Percentiles rank a stretch among this genome's conserved stretches.
Evolutionary conservation across 2,797 vertebrate genomes (phyloP).

Genomic region (Chrosomus eos): DNA sequence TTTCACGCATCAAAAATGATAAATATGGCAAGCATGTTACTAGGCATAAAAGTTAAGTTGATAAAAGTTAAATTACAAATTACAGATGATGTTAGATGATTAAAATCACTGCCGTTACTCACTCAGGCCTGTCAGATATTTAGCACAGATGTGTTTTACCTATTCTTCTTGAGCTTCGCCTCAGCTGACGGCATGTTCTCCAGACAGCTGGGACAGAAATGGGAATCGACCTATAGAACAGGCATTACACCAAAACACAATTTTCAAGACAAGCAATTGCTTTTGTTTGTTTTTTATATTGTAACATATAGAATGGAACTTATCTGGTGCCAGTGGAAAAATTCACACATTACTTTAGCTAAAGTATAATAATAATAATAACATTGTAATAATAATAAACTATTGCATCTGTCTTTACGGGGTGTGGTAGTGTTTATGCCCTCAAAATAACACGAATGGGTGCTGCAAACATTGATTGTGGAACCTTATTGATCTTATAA

Average conservation of each 20-base stretch:
- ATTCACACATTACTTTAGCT: neutral
- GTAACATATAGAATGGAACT: neutral
- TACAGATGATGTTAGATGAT: neutral
- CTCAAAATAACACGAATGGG: neutral
- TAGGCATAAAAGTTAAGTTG: too few relatives aligned
- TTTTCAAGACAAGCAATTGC: neutral
- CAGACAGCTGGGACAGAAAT: constrained; percentile 98
- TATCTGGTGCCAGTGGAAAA: neutral
- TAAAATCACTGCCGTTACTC: neutral
- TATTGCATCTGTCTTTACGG: constrained; percentile 1
- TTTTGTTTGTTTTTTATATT: neutral
- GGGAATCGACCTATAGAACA: constrained; percentile 90
- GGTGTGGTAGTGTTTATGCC: constrained; percentile 51
- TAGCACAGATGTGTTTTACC: constrained; percentile 76
- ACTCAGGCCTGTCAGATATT: neutral
- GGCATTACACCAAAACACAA: neutral
- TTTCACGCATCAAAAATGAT: too few relatives aligned
- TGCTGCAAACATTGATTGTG: neutral
- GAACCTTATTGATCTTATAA: neutral
- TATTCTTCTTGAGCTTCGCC: constrained; percentile 98
- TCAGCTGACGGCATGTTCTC: constrained; percentile 99
- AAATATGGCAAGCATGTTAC: neutral
- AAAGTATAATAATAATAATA: neutral
- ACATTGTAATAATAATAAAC: too few relatives aligned
- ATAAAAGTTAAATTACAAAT: neutral